Percentiles rank a stretch among this genome's conserved stretches.
These are phyloP conservation scores for Sparidentex hasta DNA, from an alignment of 2,797 vertebrate genomes.

Conservation along the genomic window DNA sequence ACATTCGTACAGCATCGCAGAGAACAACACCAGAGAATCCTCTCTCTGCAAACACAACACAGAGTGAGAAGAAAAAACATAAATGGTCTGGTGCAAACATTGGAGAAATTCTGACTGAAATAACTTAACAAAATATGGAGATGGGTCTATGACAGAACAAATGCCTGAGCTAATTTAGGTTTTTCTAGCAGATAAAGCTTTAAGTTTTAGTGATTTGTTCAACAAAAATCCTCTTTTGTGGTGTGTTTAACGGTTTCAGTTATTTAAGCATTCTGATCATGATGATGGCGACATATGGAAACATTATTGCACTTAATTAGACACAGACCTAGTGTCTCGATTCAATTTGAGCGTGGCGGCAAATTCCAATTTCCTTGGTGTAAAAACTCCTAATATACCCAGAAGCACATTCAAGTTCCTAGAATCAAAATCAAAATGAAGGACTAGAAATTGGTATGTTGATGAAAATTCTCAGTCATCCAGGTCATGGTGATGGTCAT, in stretches of 20 bases:
- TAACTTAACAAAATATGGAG: background rate
- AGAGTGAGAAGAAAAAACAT: background rate
- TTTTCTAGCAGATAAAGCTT: background rate
- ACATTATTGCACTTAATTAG: background rate
- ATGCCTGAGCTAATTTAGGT: background rate
- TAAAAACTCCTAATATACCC: background rate
- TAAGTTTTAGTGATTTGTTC: no score
- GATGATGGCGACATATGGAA: background rate
- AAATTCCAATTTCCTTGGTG: background rate
- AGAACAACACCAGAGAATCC: constrained; percentile 92
- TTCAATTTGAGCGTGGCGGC: background rate
- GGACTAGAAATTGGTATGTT: background rate
- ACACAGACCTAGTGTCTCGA: background rate
- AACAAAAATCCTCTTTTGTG: background rate
- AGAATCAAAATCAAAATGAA: background rate
- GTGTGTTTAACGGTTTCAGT: background rate
- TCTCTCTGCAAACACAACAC: constrained; percentile 81
- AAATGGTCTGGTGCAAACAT: background rate
- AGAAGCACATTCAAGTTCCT: background rate
- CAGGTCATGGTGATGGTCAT: no score
- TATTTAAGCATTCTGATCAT: background rate
- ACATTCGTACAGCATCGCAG: constrained; percentile 96
- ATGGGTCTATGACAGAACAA: background rate
- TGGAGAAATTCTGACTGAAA: background rate
- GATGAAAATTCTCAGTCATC: no score